These are phyloP conservation scores for Candoia aspera DNA, from an alignment of 2,113 vertebrate genomes.

Conservation along the genomic window DNA sequence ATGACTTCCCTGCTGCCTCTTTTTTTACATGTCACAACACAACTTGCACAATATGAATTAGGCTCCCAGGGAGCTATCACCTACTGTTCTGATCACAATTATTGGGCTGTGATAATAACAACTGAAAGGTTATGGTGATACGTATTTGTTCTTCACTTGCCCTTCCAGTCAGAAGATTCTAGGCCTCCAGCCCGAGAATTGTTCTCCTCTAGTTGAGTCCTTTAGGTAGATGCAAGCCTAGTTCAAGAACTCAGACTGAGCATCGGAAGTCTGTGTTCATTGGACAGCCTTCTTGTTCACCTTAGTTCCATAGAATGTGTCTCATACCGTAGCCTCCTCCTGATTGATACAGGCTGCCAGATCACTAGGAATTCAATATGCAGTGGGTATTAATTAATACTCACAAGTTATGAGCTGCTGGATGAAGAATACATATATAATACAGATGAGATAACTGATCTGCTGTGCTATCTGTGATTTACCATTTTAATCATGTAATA, in stretches of 20 bases:
- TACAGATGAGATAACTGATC: not conserved
- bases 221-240: not conserved
- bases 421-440: not conserved
- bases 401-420: not conserved
- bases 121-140: not conserved
- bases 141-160: not conserved
- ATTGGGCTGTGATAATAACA: not conserved
- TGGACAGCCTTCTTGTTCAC: not conserved
- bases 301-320: not conserved
- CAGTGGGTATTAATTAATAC: not conserved
- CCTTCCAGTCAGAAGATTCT: not conserved
- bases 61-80: not conserved
- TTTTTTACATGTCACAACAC: not conserved
- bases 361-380: not conserved
- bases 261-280: not conserved
- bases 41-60: not conserved
- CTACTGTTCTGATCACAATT: not conserved
- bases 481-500: not conserved
- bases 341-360: not conserved
- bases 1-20: not conserved
- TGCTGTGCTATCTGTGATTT: not conserved
- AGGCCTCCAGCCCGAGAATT: not conserved
- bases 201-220: not conserved
- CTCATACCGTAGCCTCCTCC: not conserved
- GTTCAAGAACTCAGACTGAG: not conserved